phyloP scores from a whole-genome alignment of 1,140 invertebrate species.

The Oedothorax gibbosus region DNA sequence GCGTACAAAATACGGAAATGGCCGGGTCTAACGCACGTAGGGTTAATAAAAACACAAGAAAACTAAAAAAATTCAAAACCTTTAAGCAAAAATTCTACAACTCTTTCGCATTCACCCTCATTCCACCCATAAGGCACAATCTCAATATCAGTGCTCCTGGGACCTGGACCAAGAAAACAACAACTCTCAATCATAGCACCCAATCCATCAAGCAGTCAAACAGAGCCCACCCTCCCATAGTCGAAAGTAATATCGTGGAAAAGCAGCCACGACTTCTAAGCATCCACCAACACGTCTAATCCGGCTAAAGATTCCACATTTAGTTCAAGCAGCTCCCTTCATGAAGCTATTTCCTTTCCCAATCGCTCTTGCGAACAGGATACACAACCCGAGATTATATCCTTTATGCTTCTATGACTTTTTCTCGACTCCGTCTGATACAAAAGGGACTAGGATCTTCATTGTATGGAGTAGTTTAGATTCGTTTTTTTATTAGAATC shows the following conservation, averaged over 20 bases:
- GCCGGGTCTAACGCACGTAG: too few species aligned
- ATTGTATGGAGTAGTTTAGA: too few species aligned
- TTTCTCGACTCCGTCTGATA: neutral
- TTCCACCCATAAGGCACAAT: too few species aligned
- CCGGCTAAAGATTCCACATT: neutral
- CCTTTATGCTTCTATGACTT: neutral
- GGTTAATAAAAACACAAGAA: too few species aligned
- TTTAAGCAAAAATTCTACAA: too few species aligned
- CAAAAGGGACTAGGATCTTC: too few species aligned
- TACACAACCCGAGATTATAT: slow-evolving; percentile 9
- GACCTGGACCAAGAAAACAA: neutral
- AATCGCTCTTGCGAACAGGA: neutral
- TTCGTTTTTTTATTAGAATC: too few species aligned
- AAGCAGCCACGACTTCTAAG: neutral
- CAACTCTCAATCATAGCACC: neutral
- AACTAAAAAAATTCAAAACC: too few species aligned
- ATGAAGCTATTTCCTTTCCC: slow-evolving; percentile 7
- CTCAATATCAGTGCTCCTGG: too few species aligned
- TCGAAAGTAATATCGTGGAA: neutral
- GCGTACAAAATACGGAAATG: too few species aligned
- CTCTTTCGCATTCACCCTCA: too few species aligned
- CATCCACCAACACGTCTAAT: too few species aligned
- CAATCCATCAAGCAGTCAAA: slow-evolving; percentile 16
- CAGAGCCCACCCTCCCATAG: neutral
- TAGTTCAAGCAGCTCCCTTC: neutral